Evolutionary conservation across 2,797 vertebrate species (phyloP), one percentile per base, ranked within the genome.

Genomic region (Pteropus rufus): DNA sequence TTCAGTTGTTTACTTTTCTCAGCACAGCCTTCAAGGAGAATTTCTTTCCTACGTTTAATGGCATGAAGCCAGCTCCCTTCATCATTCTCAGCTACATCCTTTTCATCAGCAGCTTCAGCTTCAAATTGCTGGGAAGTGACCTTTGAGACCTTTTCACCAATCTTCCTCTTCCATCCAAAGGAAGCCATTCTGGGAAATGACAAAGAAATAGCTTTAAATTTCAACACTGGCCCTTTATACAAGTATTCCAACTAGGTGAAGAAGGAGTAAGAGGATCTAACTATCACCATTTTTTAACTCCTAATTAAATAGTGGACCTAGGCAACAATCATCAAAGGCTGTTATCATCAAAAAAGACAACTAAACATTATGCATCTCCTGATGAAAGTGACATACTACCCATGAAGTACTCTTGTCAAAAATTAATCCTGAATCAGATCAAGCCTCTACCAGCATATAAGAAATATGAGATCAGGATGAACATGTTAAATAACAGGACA

Each of bases 101-200:
- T 97, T 41, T 98, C 97, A 96, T 99, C 98, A 0, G 99, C 99
- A 0, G 99, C 98, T 88, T 99, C 99, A 0, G 99, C 99, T 97
- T 99, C 99, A 96, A 99, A 99, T 46, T 99, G 99, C 98, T 99
- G 99, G 21, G 99, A 99, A 16, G 98, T 99, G 5, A 98, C 98
- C 97, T 99, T 99, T 1, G 99, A 99, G 58, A 99, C 99, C 95
- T 99, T 99, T 98, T 99, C 99, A 0, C 99, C 99, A 21, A 99
- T 99, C 97, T 99, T 99, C 93, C 99, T 99, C 98, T 99, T 99
- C 99, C 99, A 99, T 15, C 99, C 99, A 97, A 99, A 99, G 5
- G 99, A 99, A 80, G 99, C 99, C 99, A 99, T 99, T 76, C 96
- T 98, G 89, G 52, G 95, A 69, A 97, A 87, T 46, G 58, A 90